phyloP scores from a whole-genome alignment of 2,888 invertebrate species.

The Pammene fasciana region DNA sequence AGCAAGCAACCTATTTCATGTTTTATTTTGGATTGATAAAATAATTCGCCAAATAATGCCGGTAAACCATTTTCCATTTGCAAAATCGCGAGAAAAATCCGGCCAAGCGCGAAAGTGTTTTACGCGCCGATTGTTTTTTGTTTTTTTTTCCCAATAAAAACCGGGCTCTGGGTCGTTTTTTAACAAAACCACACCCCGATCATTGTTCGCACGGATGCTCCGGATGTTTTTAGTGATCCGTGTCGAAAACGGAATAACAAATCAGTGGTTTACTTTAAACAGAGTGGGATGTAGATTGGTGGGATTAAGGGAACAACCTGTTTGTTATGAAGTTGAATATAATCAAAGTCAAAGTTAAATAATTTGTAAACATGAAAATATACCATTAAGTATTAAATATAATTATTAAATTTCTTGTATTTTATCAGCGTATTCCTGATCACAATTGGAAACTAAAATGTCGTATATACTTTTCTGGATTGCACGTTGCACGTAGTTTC shows the following conservation, averaged over 20 bases:
- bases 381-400: too few species aligned
- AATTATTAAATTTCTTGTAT: neutral
- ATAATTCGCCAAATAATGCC: too few species aligned
- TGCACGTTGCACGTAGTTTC: too few species aligned
- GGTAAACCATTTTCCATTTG: constrained; percentile 4
- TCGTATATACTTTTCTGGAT: too few species aligned
- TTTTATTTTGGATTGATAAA: too few species aligned
- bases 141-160: constrained; percentile 26
- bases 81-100: constrained; percentile 18
- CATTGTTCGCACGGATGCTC: constrained; percentile 33
- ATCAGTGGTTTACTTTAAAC: constrained; percentile 10
- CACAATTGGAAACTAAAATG: too few species aligned
- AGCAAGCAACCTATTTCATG: too few species aligned
- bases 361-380: too few species aligned
- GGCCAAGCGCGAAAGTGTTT: constrained; percentile 38
- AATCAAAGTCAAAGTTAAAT: too few species aligned
- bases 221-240: constrained; percentile 15
- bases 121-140: constrained; percentile 40
- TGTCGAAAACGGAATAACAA: constrained; percentile 24
- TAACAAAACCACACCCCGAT: constrained; percentile 16
- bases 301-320: too few species aligned
- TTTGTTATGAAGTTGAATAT: too few species aligned
- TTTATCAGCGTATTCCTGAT: too few species aligned
- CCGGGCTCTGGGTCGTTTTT: constrained; percentile 28
- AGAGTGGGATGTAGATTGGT: neutral